Conservation (phyloP, 2,888 invertebrate genomes). For the Selenia dentaria region DNA sequence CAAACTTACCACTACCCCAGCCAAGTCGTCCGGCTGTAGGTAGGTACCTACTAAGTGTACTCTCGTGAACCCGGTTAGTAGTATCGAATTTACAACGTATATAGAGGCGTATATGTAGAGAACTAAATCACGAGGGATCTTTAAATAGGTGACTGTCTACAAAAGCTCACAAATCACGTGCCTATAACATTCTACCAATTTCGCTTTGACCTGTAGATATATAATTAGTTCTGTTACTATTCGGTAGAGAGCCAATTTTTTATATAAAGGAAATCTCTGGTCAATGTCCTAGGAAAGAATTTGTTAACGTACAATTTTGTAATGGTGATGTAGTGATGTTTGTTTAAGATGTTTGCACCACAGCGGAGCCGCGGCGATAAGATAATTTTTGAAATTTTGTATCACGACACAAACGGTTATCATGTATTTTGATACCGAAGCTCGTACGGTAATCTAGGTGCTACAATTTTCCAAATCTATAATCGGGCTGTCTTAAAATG, state of each 20-base stretch:
- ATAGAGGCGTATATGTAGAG: too few species aligned
- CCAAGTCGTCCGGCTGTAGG: too few species aligned
- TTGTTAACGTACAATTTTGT: constrained; percentile 36
- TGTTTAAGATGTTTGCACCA: constrained; percentile 66
- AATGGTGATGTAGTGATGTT: constrained; percentile 45
- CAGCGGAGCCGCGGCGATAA: constrained; percentile 59
- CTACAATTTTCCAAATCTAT: constrained; percentile 55
- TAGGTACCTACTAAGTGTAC: too few species aligned
- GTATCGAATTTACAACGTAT: too few species aligned
- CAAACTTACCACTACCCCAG: too few species aligned
- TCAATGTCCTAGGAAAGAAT: constrained; percentile 41
- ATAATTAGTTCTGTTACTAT: constrained; percentile 30
- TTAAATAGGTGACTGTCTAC: constrained; percentile 15
- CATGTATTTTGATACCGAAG: constrained; percentile 52
- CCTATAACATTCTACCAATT: constrained; percentile 40
- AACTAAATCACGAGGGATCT: constrained; percentile 25
- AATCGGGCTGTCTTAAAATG: constrained; percentile 44
- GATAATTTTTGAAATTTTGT: constrained; percentile 69
- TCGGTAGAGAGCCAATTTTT: constrained; percentile 44
- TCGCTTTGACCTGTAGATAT: constrained; percentile 20
- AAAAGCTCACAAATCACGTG: constrained; percentile 28
- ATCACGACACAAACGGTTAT: constrained; percentile 59
- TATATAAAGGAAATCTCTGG: constrained; percentile 37
- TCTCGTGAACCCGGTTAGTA: too few species aligned
- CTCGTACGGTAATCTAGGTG: constrained; percentile 54